phyloP scores from a whole-genome alignment of 2,797 vertebrate species.

The Delichon dasypus region DNA sequence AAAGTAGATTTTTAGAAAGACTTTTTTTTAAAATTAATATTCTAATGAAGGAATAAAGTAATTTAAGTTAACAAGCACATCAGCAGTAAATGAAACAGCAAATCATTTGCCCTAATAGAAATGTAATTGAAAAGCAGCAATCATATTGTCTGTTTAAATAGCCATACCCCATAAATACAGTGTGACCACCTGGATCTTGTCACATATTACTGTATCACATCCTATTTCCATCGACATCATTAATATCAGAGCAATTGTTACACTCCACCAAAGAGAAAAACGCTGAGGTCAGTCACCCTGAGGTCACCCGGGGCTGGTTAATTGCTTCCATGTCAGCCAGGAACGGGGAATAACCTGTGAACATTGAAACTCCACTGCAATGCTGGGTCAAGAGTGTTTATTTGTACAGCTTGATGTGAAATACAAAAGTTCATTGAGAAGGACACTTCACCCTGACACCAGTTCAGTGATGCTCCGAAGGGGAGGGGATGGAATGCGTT shows the following conservation, averaged over 20 bases:
- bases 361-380: background rate
- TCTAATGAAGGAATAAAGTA: background rate
- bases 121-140: background rate
- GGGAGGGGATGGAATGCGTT: background rate
- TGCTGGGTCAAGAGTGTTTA: background rate
- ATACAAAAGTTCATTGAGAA: background rate
- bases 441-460: background rate
- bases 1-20: background rate
- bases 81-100: background rate
- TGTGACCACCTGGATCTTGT: background rate
- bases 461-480: accelerated
- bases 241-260: background rate
- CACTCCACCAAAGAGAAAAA: background rate
- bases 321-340: background rate
- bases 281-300: background rate
- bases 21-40: background rate
- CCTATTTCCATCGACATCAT: accelerated
- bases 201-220: background rate
- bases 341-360: background rate
- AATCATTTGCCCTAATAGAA: background rate
- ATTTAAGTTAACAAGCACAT: background rate
- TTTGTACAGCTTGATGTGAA: background rate
- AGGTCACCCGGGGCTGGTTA: background rate
- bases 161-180: background rate
- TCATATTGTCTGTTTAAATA: background rate